These are phyloP conservation scores for Argynnis bischoffii DNA, from an alignment of 2,888 invertebrate genomes.

Conservation along the genomic window DNA sequence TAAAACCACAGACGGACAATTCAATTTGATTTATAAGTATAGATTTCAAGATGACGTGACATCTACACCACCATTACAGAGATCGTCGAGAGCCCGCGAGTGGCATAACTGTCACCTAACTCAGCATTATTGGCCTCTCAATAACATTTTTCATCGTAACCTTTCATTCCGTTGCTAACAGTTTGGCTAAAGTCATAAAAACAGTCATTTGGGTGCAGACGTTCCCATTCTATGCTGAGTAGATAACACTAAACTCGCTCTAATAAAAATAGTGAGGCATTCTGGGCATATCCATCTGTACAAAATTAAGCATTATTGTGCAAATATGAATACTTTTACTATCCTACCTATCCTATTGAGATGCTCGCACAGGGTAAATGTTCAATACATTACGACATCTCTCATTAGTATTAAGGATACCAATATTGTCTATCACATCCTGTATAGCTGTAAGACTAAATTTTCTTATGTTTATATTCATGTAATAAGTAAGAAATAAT, in stretches of 20 bases:
- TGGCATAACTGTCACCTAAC: slow-evolving; percentile 58
- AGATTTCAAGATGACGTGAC: slow-evolving; percentile 49
- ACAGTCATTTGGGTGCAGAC: slow-evolving; percentile 6
- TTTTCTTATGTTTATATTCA: too few relatives aligned
- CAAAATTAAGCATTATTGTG: neutral
- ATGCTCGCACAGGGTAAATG: too few relatives aligned
- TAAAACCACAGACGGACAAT: too few relatives aligned
- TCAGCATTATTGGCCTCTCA: slow-evolving; percentile 55
- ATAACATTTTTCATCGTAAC: slow-evolving; percentile 21
- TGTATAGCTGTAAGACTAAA: too few relatives aligned
- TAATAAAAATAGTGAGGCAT: slow-evolving; percentile 14
- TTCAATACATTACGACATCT: too few relatives aligned
- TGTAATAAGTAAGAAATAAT: too few relatives aligned
- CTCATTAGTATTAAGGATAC: too few relatives aligned
- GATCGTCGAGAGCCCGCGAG: slow-evolving; percentile 44
- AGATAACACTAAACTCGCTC: slow-evolving; percentile 4
- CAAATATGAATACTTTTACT: neutral
- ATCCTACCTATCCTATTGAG: too few relatives aligned
- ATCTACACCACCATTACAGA: slow-evolving; percentile 59
- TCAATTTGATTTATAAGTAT: slow-evolving; percentile 23
- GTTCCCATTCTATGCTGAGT: neutral
- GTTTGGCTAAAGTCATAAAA: slow-evolving; percentile 16
- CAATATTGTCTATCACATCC: too few relatives aligned
- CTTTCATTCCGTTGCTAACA: slow-evolving; percentile 15
- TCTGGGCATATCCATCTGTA: too few relatives aligned